phyloP scores from a whole-genome alignment of 1,140 invertebrate genomes.

The Parasteatoda tepidariorum region DNA sequence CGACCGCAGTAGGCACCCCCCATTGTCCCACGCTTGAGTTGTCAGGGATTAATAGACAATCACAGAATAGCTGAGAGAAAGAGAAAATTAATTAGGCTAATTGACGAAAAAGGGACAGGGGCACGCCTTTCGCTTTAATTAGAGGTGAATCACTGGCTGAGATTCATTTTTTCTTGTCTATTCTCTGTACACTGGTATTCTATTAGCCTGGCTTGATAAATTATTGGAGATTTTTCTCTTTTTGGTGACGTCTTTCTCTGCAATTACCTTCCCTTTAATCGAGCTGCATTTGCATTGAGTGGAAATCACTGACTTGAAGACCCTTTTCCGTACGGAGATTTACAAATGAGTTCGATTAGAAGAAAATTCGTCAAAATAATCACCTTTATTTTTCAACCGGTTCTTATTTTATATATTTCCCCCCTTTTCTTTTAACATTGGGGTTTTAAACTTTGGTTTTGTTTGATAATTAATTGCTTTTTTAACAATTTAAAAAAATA shows the following conservation, averaged over 20 bases:
- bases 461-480: too few relatives aligned
- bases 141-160: conserved; percentile 9
- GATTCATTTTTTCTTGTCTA: neutral
- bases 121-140: conserved; percentile 7
- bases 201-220: conserved; percentile 1
- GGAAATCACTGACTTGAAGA: neutral
- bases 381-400: too few relatives aligned
- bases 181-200: neutral
- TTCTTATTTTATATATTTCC: too few relatives aligned
- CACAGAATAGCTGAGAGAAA: neutral
- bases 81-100: conserved; percentile 45
- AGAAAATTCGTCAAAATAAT: too few relatives aligned
- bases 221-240: neutral
- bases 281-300: neutral
- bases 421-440: too few relatives aligned
- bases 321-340: too few relatives aligned
- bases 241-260: neutral
- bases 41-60: conserved; percentile 33
- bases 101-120: conserved; percentile 16
- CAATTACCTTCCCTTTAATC: conserved; percentile 16
- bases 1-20: neutral
- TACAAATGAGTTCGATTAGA: too few relatives aligned
- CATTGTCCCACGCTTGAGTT: neutral
- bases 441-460: too few relatives aligned
- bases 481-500: too few relatives aligned